Evolutionary conservation across 2,113 vertebrate species (phyloP), one percentile per base, ranked within the genome.

Genomic region (Pelmatolapia mariae): DNA sequence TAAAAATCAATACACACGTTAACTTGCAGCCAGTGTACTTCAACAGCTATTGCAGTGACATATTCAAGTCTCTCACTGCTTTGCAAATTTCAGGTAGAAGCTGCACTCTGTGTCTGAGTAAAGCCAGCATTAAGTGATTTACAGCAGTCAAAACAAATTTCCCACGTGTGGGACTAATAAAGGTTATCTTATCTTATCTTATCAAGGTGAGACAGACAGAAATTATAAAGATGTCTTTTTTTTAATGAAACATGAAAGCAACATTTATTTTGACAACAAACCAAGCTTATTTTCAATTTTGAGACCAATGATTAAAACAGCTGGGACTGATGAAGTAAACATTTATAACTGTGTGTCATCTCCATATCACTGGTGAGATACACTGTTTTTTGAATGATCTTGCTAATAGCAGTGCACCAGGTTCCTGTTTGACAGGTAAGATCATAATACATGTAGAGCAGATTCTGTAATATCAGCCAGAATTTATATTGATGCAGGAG

Each of bases 31-130:
- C 18, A 3, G 4, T 10, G 47, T 52, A 52, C 18, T 52, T 52
- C 0, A 52, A 52, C 18, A 10, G 47, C 47, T 52, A 0, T 0
- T 52, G 47, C 1, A 52, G 0, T 52, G 18, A 0, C 0, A 10
- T 52, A 0, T 52, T 5, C 5, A 10, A n/a, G 9, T 52, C 8
- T 52, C 3, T 52, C 50, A 52, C 50, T 52, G 9, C 19, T 52
- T 52, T 52, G 50, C 50, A 52, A 52, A 0, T n/a, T 52, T 52
- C 50, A 52, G 5, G 50, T 52, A 10, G 50, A 52, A 52, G 50
- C 50, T 52, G 50, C 50, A 52, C 3, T n/a, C 8, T n/a, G 8
- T 52, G 50, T 52, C 50, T n/a, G 50, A 52, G 2, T 52, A 9
- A 3, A 52, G 50, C 50, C 50, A n/a, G 50, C 50, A 52, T 10